Evolutionary conservation across 2,113 vertebrate species (phyloP).

Genomic region (Limanda limanda): DNA sequence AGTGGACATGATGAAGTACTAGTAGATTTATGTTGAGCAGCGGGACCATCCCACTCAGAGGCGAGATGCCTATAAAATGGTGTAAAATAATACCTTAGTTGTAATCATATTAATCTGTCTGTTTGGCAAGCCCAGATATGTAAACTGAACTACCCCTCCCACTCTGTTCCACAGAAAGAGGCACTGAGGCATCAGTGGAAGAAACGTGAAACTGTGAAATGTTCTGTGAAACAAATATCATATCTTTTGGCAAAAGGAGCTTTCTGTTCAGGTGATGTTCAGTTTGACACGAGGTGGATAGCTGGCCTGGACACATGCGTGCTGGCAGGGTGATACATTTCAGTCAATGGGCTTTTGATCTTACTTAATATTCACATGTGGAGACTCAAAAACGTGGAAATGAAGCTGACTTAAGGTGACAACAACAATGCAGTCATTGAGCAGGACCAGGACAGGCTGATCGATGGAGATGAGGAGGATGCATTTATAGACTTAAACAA

Average conservation of each 20-base stretch:
- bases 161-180: not conserved
- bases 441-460: too few relatives aligned
- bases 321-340: too few relatives aligned
- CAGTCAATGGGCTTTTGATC: too few relatives aligned
- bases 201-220: not conserved
- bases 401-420: too few relatives aligned
- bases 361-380: too few relatives aligned
- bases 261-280: constrained; percentile 2
- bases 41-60: constrained; percentile 19
- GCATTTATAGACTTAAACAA: too few relatives aligned
- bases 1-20: constrained; percentile 3
- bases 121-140: not conserved
- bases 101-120: not conserved
- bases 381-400: too few relatives aligned
- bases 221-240: not conserved
- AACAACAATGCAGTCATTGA: too few relatives aligned
- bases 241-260: not conserved
- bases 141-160: not conserved
- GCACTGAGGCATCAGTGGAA: not conserved
- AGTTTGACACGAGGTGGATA: not conserved
- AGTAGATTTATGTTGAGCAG: constrained; percentile 25
- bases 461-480: too few relatives aligned
- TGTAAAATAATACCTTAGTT: not conserved
- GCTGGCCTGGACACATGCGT: not conserved
- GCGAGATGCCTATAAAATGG: not conserved